Evolutionary conservation across 2,888 invertebrate species (phyloP), one percentile per base, ranked within the genome.

Genomic region (Microplitis manilae): DNA sequence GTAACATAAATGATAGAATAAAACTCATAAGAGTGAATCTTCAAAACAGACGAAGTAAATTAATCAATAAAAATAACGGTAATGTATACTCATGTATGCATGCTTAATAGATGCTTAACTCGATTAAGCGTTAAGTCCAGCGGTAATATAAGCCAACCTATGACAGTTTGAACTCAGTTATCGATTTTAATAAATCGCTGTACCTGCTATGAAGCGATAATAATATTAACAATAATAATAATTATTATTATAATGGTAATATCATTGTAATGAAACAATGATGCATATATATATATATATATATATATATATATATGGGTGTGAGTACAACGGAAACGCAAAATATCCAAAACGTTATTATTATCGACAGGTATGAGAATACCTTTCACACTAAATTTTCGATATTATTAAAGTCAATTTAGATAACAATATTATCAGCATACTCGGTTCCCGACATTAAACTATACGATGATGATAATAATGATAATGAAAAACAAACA

Each of bases 131-230:
- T 17, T 40, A 40, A 30, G 13, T 68, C n/a, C 41, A 6, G 20
- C 1, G 41, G 50, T 41, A 13, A 68, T 41, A 68, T 70, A 50
- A 77, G 68, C 76, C 61, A 73, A 72, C 72, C 15, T 79, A 77
- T 74, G 77, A 77, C 76, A 79, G 77, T 75, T 77, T 73, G 76
- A 75, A 79, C 75, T 65, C 76, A 79, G 76, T 79, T 79, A 81
- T 79, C 79, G 76, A 69, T 59, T 68, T 38, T 60, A 40, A 20
- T 67, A 59, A 73, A 73, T 64, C 20, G 15, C 41, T 5, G 15
- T 74, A 68, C 38, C 68, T 68, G 64, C 39, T 38, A 41, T n/a
- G 41, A 64, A 20, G 40, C 68, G 67, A 70, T 73, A 70, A 74
- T 72, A 65, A 64, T 75, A 68, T 68, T 71, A 75, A 78, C 75